Base-by-base conservation (phyloP, 2,888 invertebrate genomes). In the Mesorhabditis sp. region DNA sequence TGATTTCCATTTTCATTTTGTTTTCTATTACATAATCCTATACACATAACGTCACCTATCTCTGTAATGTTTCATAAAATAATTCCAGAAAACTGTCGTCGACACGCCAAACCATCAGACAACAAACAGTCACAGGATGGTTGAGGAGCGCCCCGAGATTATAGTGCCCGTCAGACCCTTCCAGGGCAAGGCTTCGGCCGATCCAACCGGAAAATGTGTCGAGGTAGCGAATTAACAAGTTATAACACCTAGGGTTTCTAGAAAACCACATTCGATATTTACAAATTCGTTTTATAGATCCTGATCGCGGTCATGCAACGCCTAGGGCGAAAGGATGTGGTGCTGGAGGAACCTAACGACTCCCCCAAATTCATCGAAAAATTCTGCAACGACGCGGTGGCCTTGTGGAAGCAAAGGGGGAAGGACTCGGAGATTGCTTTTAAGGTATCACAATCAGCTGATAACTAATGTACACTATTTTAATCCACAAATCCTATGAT, bases 351-450 rank as follows among this genome's bases (percentile, higher is more conserved):
- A n/a, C n/a, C n/a, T 6, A 7, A 15, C 6, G 63, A 62, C 10
- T 6, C 15, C 63, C 6, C 15, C 41, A 15, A 6, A 15, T 62
- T 62, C 63, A 7, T 62, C 63, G 7, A 62, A 28, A 15, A 66
- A 67, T 41, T 43, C 10, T 61, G 62, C 6, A 67, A 67, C 28
- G 43, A 58, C 15, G 43, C 67, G 58, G 65, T 50, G 4, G 6
- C 6, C 45, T 41, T 65, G n/a, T 79, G 79, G 79, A 76, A 76
- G 66, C 69, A 71, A 45, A 65, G 79, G 10, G 74, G 72, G n/a
- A 76, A 76, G 62, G 72, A 74, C 45, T 77, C 77, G 6, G 80
- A 80, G 67, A 78, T 80, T 45, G 80, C 78, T 0, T 67, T 80
- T n/a, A 77, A 77, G 68, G 79, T 79, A 50, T 28, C 15, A 10